Conservation (phyloP, 1,140 invertebrate genomes). For the Trissolcus basalis region DNA sequence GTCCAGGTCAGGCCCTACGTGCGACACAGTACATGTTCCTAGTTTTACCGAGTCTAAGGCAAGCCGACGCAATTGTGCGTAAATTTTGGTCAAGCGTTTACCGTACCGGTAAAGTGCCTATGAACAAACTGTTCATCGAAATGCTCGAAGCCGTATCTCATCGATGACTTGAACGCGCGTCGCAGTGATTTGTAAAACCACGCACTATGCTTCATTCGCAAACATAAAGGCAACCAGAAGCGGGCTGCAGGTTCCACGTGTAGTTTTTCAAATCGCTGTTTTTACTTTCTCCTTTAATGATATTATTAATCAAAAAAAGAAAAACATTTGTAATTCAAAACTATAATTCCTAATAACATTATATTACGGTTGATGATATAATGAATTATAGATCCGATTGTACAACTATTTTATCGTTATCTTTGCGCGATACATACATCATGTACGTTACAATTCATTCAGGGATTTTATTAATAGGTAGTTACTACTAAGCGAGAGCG, state of each 20-base stretch:
- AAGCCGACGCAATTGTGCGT: conserved; percentile 90
- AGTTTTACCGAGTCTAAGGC: conserved; percentile 89
- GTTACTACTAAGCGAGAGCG: conserved; percentile 31
- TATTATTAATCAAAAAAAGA: conserved; percentile 4
- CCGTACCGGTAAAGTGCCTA: conserved; percentile 77
- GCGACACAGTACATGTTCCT: conserved; percentile 90
- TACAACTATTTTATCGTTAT: conserved; percentile 33
- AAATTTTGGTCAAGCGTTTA: conserved; percentile 93
- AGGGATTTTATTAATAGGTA: conserved; percentile 56
- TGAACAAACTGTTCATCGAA: conserved; percentile 29
- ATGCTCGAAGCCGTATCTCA: conserved; percentile 24
- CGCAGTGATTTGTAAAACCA: conserved; percentile 30
- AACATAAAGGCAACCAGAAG: not conserved
- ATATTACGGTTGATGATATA: conserved; percentile 9
- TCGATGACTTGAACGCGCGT: conserved; percentile 3
- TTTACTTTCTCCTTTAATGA: conserved; percentile 16
- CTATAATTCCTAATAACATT: conserved; percentile 2
- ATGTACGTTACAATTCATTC: conserved; percentile 18
- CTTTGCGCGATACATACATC: conserved; percentile 11
- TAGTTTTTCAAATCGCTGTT: conserved; percentile 50
- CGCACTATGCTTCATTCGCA: conserved; percentile 5
- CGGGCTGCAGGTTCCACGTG: not conserved
- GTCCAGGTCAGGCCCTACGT: conserved; percentile 82
- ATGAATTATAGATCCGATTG: conserved; percentile 28
- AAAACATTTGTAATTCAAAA: not conserved